Evolutionary conservation across 2,888 invertebrate genomes (phyloP), one percentile per base, ranked within the genome.

Genomic region (Ganaspis brasiliensis): DNA sequence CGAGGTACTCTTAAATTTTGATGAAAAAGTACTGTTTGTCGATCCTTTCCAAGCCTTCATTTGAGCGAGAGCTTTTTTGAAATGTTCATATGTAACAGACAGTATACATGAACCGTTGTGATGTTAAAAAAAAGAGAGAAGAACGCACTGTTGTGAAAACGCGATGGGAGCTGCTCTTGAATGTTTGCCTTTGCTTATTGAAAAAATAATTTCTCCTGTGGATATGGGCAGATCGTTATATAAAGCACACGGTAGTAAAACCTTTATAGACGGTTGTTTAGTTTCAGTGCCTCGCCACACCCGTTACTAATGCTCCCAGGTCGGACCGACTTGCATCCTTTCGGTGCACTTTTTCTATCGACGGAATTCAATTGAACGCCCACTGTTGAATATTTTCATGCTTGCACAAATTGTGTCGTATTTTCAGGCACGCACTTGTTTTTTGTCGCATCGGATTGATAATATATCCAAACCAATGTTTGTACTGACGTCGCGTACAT

Each of bases 141-240:
- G 49, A 35, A 16, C 31, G 49, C 12, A 45, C 26, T 56, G 16
- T 75, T 35, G 55, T 31, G 55, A 19, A 74, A 63, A 55, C 73
- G 59, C 72, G 45, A 37, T 19, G 61, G 14, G 74, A 76, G 8
- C n/a, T 49, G 74, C 74, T 73, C 73, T 74, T 75, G 77, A 79
- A 78, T 77, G 77, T 82, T 82, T 80, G 45, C 73, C 56, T 79
- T 81, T 79, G 75, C 79, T 82, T 81, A 80, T 81, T 82, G 74
- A 74, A 75, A 81, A 77, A 82, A 83, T 79, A 79, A 82, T 73
- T 79, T 80, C 79, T 74, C 75, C 70, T 56, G 24, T 61, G 49
- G 74, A 73, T 75, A 57, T 72, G 77, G 31, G 19, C n/a, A 57
- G 73, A 75, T 79, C 77, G 79, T 81, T 81, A 80, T 77, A 79